Percentiles rank a stretch among this genome's conserved stretches.
These are phyloP conservation scores for Trachymyrmex cornetzi DNA, from an alignment of 1,140 invertebrate genomes.

Conservation along the genomic window DNA sequence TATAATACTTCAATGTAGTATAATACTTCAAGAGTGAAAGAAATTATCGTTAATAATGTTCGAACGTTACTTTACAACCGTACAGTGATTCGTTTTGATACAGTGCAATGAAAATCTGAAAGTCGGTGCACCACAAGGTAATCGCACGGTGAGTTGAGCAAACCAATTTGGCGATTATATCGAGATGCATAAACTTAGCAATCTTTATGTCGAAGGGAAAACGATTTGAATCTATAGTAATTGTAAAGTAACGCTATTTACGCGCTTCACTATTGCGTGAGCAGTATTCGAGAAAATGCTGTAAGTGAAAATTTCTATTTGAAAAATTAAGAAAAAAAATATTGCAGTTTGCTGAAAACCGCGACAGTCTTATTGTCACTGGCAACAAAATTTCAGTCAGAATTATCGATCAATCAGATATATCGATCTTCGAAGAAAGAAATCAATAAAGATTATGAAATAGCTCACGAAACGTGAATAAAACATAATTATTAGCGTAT, in stretches of 20 bases:
- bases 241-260: constrained; percentile 25
- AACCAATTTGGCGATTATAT: constrained; percentile 37
- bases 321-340: neutral
- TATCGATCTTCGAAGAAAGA: neutral
- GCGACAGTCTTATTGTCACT: constrained; percentile 20
- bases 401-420: constrained; percentile 17
- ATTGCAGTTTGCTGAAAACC: neutral
- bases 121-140: neutral
- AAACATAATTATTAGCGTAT: constrained; percentile 25
- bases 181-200: constrained; percentile 4
- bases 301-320: neutral
- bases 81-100: constrained; percentile 8
- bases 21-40: constrained; percentile 55
- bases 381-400: neutral
- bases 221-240: neutral
- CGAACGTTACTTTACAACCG: constrained; percentile 42
- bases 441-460: constrained; percentile 11
- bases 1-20: constrained; percentile 37
- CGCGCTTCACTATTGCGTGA: constrained; percentile 1
- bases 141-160: constrained; percentile 28
- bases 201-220: neutral
- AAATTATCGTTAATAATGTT: constrained; percentile 35
- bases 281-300: constrained; percentile 11
- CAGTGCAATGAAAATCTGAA: constrained; percentile 9
- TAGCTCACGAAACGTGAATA: constrained; percentile 25